Percentiles rank a stretch among this genome's conserved stretches.
Conservation (phyloP, 2,888 invertebrate genomes). For the Scaptomyza tumidula region DNA sequence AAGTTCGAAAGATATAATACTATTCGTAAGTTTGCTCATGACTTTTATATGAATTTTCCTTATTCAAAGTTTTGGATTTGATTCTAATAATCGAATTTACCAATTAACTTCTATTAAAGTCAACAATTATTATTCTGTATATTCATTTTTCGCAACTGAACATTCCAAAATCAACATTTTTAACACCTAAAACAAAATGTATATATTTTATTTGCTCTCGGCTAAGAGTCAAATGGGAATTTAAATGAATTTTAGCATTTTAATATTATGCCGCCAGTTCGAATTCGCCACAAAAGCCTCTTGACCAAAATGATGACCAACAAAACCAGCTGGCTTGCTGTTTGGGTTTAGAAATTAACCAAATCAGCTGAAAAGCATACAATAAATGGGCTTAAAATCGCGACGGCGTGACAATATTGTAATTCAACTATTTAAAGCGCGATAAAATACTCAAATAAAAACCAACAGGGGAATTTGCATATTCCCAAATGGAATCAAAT, state of each 20-base stretch:
- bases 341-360: conserved; percentile 47
- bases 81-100: no score
- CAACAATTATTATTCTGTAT: no score
- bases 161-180: no score
- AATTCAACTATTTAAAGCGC: conserved; percentile 50
- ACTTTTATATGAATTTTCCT: no score
- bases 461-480: no score
- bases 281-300: conserved; percentile 46
- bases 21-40: no score
- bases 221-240: conserved; percentile 2
- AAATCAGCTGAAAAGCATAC: conserved; percentile 55
- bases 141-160: no score
- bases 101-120: no score
- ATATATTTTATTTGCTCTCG: no score
- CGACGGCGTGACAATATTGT: conserved; percentile 28
- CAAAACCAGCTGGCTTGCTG: conserved; percentile 2
- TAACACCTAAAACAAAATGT: not conserved
- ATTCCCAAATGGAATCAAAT: conserved; percentile 17
- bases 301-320: conserved; percentile 27
- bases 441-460: not conserved
- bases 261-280: not conserved
- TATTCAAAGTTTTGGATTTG: no score
- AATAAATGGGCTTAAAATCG: conserved; percentile 34
- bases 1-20: no score
- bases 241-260: conserved; percentile 1